Evolutionary conservation across 1,140 invertebrate species (phyloP).

Genomic region (Penaeus indicus): DNA sequence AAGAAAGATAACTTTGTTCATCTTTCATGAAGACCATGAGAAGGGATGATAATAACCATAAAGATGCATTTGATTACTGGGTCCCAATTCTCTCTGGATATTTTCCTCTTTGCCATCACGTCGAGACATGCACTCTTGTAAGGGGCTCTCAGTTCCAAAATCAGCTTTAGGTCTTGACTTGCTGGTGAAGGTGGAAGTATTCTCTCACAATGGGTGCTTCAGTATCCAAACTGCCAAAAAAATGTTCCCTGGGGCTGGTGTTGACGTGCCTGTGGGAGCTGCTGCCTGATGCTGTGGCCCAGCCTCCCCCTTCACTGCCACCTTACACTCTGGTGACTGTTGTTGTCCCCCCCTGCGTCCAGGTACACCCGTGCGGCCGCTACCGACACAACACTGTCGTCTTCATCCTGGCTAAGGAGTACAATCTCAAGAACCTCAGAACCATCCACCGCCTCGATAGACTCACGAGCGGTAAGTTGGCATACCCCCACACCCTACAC

Average conservation of each 20-base stretch:
- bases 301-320: conserved; percentile 26
- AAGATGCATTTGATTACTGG: too few species aligned
- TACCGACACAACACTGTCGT: conserved; percentile 97
- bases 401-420: conserved; percentile 96
- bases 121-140: too few species aligned
- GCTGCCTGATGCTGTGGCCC: conserved; percentile 36
- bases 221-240: too few species aligned
- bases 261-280: conserved; percentile 39
- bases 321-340: conserved; percentile 42
- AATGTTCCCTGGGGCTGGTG: conserved; percentile 42
- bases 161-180: too few species aligned
- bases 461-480: conserved; percentile 74
- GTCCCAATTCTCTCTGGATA: too few species aligned
- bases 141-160: too few species aligned
- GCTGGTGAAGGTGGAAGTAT: too few species aligned
- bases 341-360: conserved; percentile 60
- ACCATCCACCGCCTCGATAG: conserved; percentile 82
- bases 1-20: too few species aligned
- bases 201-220: too few species aligned
- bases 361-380: conserved; percentile 97
- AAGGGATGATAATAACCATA: too few species aligned
- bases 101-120: too few species aligned
- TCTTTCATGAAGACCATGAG: too few species aligned
- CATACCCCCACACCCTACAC: background rate
- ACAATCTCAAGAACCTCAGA: conserved; percentile 92